A percentile compares a stretch with the other conserved stretches of the same genome.
Conservation (phyloP, 2,888 invertebrate genomes). For the Aelia acuminata region DNA sequence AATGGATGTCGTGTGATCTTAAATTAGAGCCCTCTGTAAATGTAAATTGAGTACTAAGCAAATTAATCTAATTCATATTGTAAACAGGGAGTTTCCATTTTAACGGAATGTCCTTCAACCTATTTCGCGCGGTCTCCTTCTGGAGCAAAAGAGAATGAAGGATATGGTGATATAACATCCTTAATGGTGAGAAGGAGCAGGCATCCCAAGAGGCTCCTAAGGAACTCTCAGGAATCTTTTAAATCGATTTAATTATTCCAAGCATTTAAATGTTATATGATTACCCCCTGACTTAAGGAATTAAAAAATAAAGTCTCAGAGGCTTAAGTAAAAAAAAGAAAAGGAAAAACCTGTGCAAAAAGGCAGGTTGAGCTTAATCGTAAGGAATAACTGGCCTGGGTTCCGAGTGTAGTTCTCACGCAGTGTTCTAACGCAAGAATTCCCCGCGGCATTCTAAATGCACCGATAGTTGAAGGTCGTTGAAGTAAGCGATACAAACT, state of each 20-base stretch:
- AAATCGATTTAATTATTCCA: constrained; percentile 36
- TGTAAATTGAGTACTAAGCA: background rate
- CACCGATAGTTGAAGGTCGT: constrained; percentile 4
- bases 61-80: background rate
- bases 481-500: background rate
- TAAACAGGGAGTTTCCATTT: background rate
- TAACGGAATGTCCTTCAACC: background rate
- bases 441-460: constrained; percentile 33
- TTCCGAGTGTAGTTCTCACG: constrained; percentile 45
- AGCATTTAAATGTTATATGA: constrained; percentile 46
- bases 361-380: constrained; percentile 42
- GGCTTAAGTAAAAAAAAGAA: background rate
- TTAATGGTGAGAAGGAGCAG: constrained; percentile 14
- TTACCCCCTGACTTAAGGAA: constrained; percentile 8
- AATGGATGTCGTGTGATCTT: background rate
- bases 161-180: background rate
- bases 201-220: background rate
- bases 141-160: background rate
- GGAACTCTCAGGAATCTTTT: constrained; percentile 10
- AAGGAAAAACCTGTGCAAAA: constrained; percentile 7
- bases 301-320: background rate
- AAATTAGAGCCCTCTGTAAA: background rate
- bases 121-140: background rate
- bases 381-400: constrained; percentile 29
- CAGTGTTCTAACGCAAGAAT: constrained; percentile 20